These are phyloP conservation scores for Eretmochelys imbricata DNA, from an alignment of 2,113 vertebrate species.

Conservation along the genomic window DNA sequence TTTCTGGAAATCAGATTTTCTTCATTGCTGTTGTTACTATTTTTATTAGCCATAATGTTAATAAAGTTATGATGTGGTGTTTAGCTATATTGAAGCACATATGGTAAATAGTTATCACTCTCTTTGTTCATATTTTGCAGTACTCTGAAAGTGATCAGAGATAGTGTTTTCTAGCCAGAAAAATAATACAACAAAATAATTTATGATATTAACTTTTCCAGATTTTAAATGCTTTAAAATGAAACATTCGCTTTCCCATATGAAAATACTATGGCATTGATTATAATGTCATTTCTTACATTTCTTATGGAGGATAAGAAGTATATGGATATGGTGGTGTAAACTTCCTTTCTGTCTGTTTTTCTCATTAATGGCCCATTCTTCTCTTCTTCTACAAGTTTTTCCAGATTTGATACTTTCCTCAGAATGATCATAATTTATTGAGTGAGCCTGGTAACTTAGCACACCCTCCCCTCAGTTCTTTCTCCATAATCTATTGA, in stretches of 20 bases:
- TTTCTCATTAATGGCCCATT: neutral
- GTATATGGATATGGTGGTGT: neutral
- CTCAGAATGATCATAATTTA: neutral
- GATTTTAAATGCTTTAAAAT: slow-evolving; percentile 26
- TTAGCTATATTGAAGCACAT: slow-evolving; percentile 12
- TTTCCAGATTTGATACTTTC: slow-evolving; percentile 17
- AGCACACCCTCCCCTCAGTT: neutral
- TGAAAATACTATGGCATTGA: neutral
- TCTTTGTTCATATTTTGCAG: slow-evolving; percentile 8
- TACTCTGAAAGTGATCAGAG: slow-evolving; percentile 30
- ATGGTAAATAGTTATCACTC: slow-evolving; percentile 10
- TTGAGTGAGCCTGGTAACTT: neutral
- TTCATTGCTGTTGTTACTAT: neutral
- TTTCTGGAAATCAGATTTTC: neutral
- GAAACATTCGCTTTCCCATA: slow-evolving; percentile 25
- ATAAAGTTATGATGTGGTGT: slow-evolving; percentile 26
- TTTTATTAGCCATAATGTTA: neutral
- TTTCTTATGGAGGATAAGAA: neutral
- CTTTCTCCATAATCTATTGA: neutral
- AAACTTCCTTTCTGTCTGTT: neutral
- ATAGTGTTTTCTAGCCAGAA: slow-evolving; percentile 33
- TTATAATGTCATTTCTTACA: neutral
- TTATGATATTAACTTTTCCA: slow-evolving; percentile 18
- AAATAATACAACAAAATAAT: slow-evolving; percentile 34
- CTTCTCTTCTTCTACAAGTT: neutral